A percentile compares a stretch with the other conserved stretches of the same genome.
These are phyloP conservation scores for Hypena proboscidalis DNA, from an alignment of 2,888 invertebrate species.

Conservation along the genomic window DNA sequence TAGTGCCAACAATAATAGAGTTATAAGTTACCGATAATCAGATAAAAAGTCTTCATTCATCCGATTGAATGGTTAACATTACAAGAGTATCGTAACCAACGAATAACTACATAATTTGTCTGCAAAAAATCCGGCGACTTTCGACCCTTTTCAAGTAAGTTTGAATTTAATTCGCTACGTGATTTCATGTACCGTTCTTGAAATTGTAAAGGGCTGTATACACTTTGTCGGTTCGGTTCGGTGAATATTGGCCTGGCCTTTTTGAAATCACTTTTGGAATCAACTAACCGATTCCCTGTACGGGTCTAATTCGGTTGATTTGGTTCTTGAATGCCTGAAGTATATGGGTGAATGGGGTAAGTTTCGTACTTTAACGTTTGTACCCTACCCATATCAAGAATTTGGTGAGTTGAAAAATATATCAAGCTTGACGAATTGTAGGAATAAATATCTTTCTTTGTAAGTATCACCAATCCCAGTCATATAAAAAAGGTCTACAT, in stretches of 20 bases:
- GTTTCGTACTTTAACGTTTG: no score
- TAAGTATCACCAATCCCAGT: no score
- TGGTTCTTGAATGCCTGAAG: no score
- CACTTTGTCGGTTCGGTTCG: slow-evolving; percentile 16
- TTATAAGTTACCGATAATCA: not conserved
- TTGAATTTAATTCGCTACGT: slow-evolving; percentile 45
- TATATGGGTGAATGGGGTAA: no score
- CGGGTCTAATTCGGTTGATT: no score
- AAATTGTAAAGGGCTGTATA: slow-evolving; percentile 41
- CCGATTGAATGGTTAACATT: slow-evolving; percentile 18
- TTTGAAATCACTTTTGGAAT: no score
- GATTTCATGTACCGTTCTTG: slow-evolving; percentile 51
- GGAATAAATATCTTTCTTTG: no score
- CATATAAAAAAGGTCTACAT: no score
- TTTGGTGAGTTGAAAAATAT: no score
- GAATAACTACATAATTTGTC: slow-evolving; percentile 22
- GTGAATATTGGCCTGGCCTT: not conserved
- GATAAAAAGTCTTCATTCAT: slow-evolving; percentile 4
- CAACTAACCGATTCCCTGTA: no score
- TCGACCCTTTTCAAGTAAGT: slow-evolving; percentile 41
- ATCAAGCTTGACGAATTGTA: no score
- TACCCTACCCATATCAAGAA: no score
- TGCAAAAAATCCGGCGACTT: slow-evolving; percentile 17
- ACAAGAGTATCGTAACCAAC: slow-evolving; percentile 10
- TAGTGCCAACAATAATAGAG: not conserved